These are phyloP conservation scores for Aspidapion aeneum DNA, from an alignment of 2,888 invertebrate species.

Conservation along the genomic window DNA sequence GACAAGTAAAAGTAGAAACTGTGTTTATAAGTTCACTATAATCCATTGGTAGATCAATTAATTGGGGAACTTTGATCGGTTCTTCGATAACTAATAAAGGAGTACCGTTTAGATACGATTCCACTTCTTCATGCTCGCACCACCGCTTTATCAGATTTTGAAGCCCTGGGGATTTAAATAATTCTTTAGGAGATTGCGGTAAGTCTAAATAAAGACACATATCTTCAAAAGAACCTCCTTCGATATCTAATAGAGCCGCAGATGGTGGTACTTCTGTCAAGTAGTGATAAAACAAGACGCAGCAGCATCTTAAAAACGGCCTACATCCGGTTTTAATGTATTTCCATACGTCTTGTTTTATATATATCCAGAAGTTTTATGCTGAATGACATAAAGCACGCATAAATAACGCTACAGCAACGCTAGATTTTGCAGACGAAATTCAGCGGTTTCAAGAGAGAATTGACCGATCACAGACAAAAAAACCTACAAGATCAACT, in stretches of 20 bases:
- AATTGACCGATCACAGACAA: no score
- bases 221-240: conserved; percentile 76
- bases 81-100: conserved; percentile 45
- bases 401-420: no score
- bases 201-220: conserved; percentile 86
- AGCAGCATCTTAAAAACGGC: conserved; percentile 85
- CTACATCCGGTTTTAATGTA: conserved; percentile 58
- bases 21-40: conserved; percentile 96
- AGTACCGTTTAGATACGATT: conserved; percentile 43
- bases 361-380: no score
- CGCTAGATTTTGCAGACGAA: no score
- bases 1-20: conserved; percentile 90
- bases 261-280: conserved; percentile 87
- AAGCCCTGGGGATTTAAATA: conserved; percentile 54
- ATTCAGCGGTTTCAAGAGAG: no score
- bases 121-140: conserved; percentile 54
- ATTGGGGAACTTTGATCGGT: conserved; percentile 60
- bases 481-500: no score
- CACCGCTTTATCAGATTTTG: conserved; percentile 56
- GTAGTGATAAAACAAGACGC: conserved; percentile 88
- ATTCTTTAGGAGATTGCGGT: conserved; percentile 60
- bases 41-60: conserved; percentile 84
- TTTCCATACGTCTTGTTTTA: conserved; percentile 55
- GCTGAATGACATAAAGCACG: no score
- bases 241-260: conserved; percentile 59